These are phyloP conservation scores for Pyrrhosoma nymphula DNA, from an alignment of 2,888 invertebrate genomes.

Conservation along the genomic window DNA sequence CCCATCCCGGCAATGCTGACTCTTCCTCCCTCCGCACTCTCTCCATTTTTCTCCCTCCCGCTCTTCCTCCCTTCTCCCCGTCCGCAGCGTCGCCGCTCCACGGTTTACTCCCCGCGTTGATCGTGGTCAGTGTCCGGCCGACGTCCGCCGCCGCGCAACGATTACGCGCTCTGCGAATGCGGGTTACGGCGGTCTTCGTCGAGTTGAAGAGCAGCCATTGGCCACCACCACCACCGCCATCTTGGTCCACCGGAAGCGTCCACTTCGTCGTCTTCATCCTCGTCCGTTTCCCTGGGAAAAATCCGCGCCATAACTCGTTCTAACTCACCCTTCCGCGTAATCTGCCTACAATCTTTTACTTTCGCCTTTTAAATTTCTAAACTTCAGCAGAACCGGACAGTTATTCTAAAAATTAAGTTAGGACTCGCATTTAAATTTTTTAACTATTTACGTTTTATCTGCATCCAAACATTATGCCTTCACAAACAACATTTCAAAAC, in stretches of 20 bases:
- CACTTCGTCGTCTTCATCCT: not conserved
- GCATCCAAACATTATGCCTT: no score
- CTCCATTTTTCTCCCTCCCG: no score
- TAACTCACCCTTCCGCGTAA: not conserved
- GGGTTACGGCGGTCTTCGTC: not conserved
- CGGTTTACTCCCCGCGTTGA: not conserved
- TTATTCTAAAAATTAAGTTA: no score
- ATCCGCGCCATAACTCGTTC: not conserved
- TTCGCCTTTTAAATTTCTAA: no score
- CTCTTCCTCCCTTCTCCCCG: not conserved
- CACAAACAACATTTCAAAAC: no score
- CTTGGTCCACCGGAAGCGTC: not conserved
- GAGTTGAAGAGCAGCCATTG: not conserved
- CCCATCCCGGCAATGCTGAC: not conserved
- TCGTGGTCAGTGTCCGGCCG: conserved; percentile 40
- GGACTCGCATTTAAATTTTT: no score
- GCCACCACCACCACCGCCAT: not conserved
- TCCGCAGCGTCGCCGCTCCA: not conserved
- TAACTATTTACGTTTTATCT: no score
- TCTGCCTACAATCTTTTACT: no score
- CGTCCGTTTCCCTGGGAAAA: not conserved
- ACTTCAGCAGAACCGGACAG: no score
- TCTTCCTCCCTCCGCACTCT: not conserved
- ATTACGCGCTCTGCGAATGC: no score
- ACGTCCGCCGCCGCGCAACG: not conserved